Percentiles rank a stretch among this genome's conserved stretches.
These are phyloP conservation scores for Harpagoxenus sublaevis DNA, from an alignment of 2,888 invertebrate species.

Conservation along the genomic window DNA sequence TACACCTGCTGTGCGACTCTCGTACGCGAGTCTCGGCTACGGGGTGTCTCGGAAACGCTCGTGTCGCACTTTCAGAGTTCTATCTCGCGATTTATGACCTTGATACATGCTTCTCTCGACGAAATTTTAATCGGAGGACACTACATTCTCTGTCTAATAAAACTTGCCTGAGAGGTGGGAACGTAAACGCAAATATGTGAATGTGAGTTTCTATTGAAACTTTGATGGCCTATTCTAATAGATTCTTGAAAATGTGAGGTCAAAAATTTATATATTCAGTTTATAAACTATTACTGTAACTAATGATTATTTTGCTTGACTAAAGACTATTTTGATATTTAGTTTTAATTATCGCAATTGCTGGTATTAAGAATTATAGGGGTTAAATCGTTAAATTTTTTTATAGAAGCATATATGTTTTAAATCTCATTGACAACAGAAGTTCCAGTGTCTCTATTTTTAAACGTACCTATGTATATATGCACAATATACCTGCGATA, in stretches of 20 bases:
- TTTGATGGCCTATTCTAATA: not conserved
- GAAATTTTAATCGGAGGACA: not conserved
- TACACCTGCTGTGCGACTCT: conserved; percentile 48
- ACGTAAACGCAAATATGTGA: not conserved
- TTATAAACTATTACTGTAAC: not conserved
- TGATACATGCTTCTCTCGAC: not conserved
- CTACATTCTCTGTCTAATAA: not conserved
- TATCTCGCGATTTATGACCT: not conserved
- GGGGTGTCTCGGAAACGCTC: conserved; percentile 23
- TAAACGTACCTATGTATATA: not conserved
- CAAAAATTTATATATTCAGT: not conserved
- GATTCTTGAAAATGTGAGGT: not conserved
- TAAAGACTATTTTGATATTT: not conserved
- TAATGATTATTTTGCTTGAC: not conserved
- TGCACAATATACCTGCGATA: not conserved
- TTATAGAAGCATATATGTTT: not conserved
- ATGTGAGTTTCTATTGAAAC: not conserved
- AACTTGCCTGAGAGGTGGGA: not conserved
- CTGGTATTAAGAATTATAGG: not conserved
- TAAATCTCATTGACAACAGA: not conserved
- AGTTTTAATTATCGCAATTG: not conserved
- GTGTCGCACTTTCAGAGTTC: not conserved
- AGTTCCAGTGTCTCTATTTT: not conserved
- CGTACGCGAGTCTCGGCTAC: conserved; percentile 9
- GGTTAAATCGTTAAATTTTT: not conserved